A percentile compares a stretch with the other conserved stretches of the same genome.
Conservation (phyloP, 2,797 vertebrate genomes). For the Sylvia borin region DNA sequence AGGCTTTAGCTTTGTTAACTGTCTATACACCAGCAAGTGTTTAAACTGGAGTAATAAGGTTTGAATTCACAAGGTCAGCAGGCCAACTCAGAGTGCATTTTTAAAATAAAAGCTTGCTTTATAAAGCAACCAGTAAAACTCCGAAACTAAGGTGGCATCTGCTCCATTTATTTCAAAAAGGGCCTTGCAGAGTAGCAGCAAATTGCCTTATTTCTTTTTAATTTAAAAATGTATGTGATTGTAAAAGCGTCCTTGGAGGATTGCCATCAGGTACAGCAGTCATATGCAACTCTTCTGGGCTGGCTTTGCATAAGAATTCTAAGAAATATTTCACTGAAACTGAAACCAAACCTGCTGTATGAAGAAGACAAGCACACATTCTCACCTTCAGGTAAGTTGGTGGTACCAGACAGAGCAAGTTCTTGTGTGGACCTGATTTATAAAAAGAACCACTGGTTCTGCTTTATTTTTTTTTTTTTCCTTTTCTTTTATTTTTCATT, state of each 20-base stretch:
- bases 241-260: background rate
- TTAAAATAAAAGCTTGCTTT: conserved; percentile 11
- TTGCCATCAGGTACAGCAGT: background rate
- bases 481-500: background rate
- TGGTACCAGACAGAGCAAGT: background rate
- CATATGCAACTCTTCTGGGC: background rate
- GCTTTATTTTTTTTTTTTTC: background rate
- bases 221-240: conserved; percentile 2
- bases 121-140: conserved; percentile 41
- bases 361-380: background rate
- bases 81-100: conserved; percentile 9
- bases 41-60: conserved; percentile 48
- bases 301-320: background rate
- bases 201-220: conserved; percentile 22
- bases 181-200: background rate
- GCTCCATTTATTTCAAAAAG: conserved; percentile 21
- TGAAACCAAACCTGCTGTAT: background rate
- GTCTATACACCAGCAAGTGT: conserved; percentile 7
- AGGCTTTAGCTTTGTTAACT: conserved; percentile 43
- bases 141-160: background rate
- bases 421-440: background rate
- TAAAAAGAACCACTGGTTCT: background rate
- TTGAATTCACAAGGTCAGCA: conserved; percentile 40
- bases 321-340: background rate
- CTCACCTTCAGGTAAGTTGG: background rate